Base-by-base conservation (phyloP, 2,888 invertebrate genomes). In the Dasysyrphus albostriatus region DNA sequence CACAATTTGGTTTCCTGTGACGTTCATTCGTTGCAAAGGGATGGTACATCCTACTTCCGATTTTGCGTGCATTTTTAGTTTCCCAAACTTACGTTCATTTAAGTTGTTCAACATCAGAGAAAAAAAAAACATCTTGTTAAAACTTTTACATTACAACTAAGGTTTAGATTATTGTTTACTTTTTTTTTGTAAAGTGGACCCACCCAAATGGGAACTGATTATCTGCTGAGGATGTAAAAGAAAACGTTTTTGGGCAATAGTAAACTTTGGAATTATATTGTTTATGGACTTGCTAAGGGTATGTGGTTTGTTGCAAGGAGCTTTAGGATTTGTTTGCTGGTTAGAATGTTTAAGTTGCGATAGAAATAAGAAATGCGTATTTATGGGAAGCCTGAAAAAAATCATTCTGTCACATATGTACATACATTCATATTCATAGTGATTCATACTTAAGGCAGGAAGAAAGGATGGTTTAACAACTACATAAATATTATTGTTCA, bases 11-110 rank as follows among this genome's bases (percentile, higher is more conserved):
- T 77, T 67, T 65, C 56, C 34, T 74, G 59, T 69, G 51, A 29
- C 8, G 19, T 49, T 19, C n/a, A 19, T 49, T 69, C 54, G 3
- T 24, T 69, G 75, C 70, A 39, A 61, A 58, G 44, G 19, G 14
- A 16, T 34, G 44, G 42, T 6, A 32, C 47, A 14, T 56, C 54
- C 34, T 12, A 19, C 19, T 34, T 63, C 44, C 51, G 24, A 16
- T 42, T 39, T 29, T 73, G 69, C 47, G 63, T 16, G 63, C 74
- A 83, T 54, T 80, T 80, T 76, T 67, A 8, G 10, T 56, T 59
- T 12, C 42, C 49, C 37, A 81, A 84, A 84, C 61, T 84, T 77
- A 69, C 72, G 65, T 75, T 76, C 80, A 80, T 84, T 84, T 80
- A 59, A 65, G 54, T 47, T 65, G 44, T 47, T 65, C 32, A 12